Base-by-base conservation (phyloP, 2,888 invertebrate genomes). In the Seladonia tumulorum region DNA sequence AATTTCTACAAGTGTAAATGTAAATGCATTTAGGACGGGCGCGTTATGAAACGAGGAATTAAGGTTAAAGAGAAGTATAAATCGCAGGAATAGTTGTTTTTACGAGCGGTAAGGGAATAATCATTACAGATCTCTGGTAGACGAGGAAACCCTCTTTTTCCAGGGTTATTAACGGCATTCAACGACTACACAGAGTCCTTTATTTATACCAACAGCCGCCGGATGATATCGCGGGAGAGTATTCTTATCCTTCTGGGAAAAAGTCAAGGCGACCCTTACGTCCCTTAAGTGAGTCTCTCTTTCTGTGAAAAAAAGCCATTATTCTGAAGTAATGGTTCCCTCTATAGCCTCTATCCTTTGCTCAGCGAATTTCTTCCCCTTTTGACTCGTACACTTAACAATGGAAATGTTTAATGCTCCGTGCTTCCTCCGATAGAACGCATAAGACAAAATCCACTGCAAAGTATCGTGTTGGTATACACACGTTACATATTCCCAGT, bases 191-290 rank as follows among this genome's bases (percentile, higher is more conserved):
- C 35, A 49, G 49, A 49, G 53, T 49, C 29, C 35, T 49, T 49
- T 53, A 49, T 73, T 73, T 73, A 49, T 73, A 47, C 49, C 73
- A 49, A 49, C 22, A 53, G 73, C 49, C 29, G 73, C 49, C 29
- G 73, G 35, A 47, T 49, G 49, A 73, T 53, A 47, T 73, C 73
- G 49, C 22, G 49, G 49, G 22, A 35, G 35, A 53, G 73, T 73
- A 47, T 53, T 47, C 49, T 49, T 47, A 73, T 73, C 73, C 49
- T 49, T 53, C 35, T 53, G 49, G 35, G 49, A 49, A 35, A 22
- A 73, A 12, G 47, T 49, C 49, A 35, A 73, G 73, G 49, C 47
- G 73, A 73, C n/a, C 49, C 49, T 73, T 22, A 35, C 5, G 73
- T 73, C 49, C 35, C 73, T 53, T 53, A 74, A 74, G 53, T 53